These are phyloP conservation scores for Apodemia zela DNA, from an alignment of 2,888 invertebrate species.

Conservation along the genomic window DNA sequence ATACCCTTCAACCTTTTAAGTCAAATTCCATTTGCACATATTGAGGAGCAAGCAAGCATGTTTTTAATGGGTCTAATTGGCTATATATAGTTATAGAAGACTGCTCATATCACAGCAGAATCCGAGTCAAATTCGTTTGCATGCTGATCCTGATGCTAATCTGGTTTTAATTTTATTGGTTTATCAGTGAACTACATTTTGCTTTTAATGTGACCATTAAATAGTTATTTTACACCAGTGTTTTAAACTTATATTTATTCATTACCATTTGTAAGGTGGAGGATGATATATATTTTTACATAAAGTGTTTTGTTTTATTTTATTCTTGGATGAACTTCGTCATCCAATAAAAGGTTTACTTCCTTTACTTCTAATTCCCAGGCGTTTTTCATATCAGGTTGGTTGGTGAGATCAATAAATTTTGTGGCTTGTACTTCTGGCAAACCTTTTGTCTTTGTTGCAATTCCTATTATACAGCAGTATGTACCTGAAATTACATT, in stretches of 20 bases:
- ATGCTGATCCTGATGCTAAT: too few relatives aligned
- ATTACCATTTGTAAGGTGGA: constrained; percentile 26
- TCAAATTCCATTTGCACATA: too few relatives aligned
- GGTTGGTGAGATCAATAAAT: constrained; percentile 56
- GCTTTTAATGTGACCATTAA: too few relatives aligned
- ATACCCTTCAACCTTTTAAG: too few relatives aligned
- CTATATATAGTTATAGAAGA: too few relatives aligned
- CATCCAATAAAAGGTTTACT: constrained; percentile 52
- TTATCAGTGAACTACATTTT: too few relatives aligned
- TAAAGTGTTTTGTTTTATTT: constrained; percentile 28
- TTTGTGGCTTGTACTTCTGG: constrained; percentile 67
- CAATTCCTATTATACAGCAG: constrained; percentile 67
- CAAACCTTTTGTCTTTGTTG: constrained; percentile 59
- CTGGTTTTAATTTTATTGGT: too few relatives aligned
- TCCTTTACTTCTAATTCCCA: constrained; percentile 69
- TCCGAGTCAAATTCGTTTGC: too few relatives aligned
- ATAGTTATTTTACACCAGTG: neutral
- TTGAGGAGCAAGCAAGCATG: too few relatives aligned
- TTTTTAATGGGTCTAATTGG: too few relatives aligned
- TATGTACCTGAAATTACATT: constrained; percentile 50
- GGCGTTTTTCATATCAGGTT: constrained; percentile 53
- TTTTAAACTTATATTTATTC: constrained; percentile 23
- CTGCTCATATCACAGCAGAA: too few relatives aligned
- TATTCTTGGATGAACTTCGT: constrained; percentile 47
- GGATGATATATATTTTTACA: constrained; percentile 25